A percentile compares a stretch with the other conserved stretches of the same genome.
phyloP scores from a whole-genome alignment of 2,797 vertebrate genomes.

The Zalophus californianus region DNA sequence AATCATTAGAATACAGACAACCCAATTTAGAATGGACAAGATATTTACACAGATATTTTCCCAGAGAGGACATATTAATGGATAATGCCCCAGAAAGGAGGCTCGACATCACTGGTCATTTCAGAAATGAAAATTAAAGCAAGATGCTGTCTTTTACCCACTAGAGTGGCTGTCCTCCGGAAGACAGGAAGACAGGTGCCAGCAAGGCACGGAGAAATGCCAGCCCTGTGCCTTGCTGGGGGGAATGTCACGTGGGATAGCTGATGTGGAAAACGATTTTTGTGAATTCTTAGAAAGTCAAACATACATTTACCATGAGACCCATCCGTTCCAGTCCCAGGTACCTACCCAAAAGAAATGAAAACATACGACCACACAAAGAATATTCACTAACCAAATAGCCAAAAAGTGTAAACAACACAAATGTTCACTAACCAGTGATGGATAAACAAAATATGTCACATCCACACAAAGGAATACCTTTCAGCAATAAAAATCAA shows the following conservation, averaged over 20 bases:
- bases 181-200: neutral
- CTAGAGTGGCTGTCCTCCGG: fast-evolving
- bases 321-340: neutral
- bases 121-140: neutral
- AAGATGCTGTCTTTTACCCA: neutral
- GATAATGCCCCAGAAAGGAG: neutral
- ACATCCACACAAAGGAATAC: neutral
- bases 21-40: neutral
- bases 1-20: neutral
- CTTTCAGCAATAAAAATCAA: neutral
- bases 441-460: neutral
- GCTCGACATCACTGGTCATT: neutral
- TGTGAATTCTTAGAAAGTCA: neutral
- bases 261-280: fast-evolving
- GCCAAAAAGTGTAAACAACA: neutral
- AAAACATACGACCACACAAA: neutral
- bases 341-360: neutral
- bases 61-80: neutral
- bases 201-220: fast-evolving
- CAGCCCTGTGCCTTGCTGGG: fast-evolving
- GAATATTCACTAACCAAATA: neutral
- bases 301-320: neutral
- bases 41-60: neutral
- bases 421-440: neutral
- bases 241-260: fast-evolving